Evolutionary conservation across 2,888 invertebrate species (phyloP), one percentile per base, ranked within the genome.

Genomic region (Acrocyrtus sp.): DNA sequence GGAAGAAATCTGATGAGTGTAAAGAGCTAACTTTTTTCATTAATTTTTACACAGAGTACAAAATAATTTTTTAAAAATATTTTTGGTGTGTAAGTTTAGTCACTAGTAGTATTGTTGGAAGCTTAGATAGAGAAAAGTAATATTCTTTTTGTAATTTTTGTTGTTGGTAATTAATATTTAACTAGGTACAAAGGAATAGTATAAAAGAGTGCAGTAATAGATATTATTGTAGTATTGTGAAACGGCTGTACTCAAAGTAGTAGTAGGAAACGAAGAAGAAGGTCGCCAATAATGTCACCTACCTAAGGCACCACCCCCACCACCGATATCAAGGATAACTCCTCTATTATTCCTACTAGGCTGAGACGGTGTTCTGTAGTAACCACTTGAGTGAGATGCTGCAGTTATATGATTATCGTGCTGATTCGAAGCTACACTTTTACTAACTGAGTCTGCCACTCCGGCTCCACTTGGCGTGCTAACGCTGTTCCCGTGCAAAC

Each of bases 241-340:
- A 34, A 34, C 6, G 5, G 12, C 12, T 34, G 5, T 34, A 34
- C 12, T 8, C 34, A 34, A 34, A 34, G 12, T 34, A 34, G 34
- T 34, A n/a, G n/a, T 34, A 34, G 12, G n/a, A 34, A 34, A 34
- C 34, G 5, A 34, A 34, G 34, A 34, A 34, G 34, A 34, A 34
- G 12, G 34, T 34, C 12, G 5, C 34, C 34, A 34, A 34, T 34
- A 34, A 12, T 24, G 48, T 66, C 48, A 75, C 74, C 57, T 75
- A 34, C 34, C 34, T 34, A 34, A 34, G 34, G 34, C 34, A 75
- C 74, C 69, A 65, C 60, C 57, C 61, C 65, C 66, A 67, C 76
- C 69, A 63, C 76, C 76, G 57, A 76, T 69, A 68, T 76, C 76
- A 53, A 76, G 73, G 65, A 76, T 72, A 48, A 76, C 76, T 56